A percentile compares a stretch with the other conserved stretches of the same genome.
Evolutionary conservation across 2,888 invertebrate species (phyloP).

Genomic region (Dolomedes plantarius): DNA sequence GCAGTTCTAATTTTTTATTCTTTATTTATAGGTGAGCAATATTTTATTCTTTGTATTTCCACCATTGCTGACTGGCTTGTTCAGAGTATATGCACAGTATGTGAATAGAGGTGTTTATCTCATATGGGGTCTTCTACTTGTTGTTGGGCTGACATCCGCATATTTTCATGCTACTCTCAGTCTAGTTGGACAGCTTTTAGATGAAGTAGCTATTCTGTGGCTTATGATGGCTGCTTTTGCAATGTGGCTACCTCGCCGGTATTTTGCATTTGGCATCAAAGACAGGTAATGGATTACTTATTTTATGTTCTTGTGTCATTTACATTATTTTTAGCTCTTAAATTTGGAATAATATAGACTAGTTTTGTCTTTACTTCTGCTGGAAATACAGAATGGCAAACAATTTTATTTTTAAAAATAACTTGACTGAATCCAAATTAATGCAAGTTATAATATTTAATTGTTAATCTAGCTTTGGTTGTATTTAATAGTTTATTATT

Average conservation of each 20-base stretch:
- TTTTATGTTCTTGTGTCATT: too few species aligned
- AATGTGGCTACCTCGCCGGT: conserved; percentile 80
- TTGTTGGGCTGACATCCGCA: conserved; percentile 87
- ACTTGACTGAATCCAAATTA: too few species aligned
- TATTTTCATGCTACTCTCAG: conserved; percentile 91
- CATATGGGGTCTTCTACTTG: conserved; percentile 87
- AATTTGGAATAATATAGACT: too few species aligned
- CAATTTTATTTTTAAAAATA: too few species aligned
- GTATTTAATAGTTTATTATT: too few species aligned
- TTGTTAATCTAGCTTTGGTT: too few species aligned
- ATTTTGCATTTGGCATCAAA: conserved; percentile 74
- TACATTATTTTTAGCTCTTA: too few species aligned
- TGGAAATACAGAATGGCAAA: too few species aligned
- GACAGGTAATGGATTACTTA: conserved; percentile 59
- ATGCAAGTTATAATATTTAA: too few species aligned
- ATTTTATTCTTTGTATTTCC: conserved; percentile 86
- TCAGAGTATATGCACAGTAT: conserved; percentile 85
- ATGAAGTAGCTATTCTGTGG: conserved; percentile 89
- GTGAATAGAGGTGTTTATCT: conserved; percentile 87
- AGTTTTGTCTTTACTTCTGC: too few species aligned
- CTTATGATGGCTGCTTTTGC: conserved; percentile 87
- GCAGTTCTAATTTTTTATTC: too few species aligned
- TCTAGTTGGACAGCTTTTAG: conserved; percentile 86
- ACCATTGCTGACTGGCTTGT: conserved; percentile 86
- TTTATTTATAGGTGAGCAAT: conserved; percentile 83